Conservation (phyloP, 2,888 invertebrate species). For the Drosophila hamatofila region DNA sequence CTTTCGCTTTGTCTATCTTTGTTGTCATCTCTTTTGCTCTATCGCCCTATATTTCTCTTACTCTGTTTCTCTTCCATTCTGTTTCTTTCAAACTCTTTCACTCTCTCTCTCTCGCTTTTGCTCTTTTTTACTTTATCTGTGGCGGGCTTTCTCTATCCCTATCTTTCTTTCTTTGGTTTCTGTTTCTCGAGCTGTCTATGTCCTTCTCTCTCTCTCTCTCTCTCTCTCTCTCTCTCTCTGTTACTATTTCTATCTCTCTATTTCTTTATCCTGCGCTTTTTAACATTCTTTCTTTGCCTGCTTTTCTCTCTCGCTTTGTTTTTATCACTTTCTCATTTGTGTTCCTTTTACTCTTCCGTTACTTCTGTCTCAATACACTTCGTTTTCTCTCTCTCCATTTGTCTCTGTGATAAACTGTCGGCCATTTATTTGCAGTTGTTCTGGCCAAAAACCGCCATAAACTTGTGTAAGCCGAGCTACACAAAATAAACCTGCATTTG, state of each 20-base stretch:
- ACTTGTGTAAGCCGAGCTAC: conserved; percentile 58
- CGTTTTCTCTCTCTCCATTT: neutral
- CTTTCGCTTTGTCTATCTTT: neutral
- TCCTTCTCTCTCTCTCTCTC: neutral
- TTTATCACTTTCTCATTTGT: neutral
- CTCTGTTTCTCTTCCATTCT: neutral
- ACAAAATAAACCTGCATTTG: conserved; percentile 48
- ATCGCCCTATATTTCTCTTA: no score
- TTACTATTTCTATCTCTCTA: neutral
- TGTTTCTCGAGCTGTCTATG: neutral
- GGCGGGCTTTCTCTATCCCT: no score
- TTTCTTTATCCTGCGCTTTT: no score
- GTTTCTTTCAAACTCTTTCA: neutral
- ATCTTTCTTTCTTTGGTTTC: neutral
- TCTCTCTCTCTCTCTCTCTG: neutral
- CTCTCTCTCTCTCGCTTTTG: neutral
- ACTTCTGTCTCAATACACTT: neutral
- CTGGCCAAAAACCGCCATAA: conserved; percentile 54
- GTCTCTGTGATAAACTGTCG: neutral
- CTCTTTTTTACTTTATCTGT: no score
- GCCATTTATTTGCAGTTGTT: neutral
- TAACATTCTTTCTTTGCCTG: no score
- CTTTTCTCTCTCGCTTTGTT: neutral
- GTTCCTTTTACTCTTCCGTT: no score
- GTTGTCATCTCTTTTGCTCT: no score